A percentile compares a stretch with the other conserved stretches of the same genome.
phyloP scores from a whole-genome alignment of 2,888 invertebrate species.

The Metacarcinus magister region DNA sequence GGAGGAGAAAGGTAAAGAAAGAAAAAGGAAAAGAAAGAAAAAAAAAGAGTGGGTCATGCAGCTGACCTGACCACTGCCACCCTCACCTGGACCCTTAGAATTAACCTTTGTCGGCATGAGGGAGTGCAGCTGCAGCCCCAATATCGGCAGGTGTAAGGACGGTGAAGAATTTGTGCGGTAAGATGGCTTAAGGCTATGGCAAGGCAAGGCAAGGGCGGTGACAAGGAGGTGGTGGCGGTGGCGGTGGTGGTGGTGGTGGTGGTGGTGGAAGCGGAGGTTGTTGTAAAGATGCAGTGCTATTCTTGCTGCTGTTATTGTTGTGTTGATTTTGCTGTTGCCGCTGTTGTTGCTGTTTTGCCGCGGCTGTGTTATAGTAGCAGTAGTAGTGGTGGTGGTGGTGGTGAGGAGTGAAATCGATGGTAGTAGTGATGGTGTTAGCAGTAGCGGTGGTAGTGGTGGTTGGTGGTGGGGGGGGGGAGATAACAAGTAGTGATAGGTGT shows the following conservation, averaged over 20 bases:
- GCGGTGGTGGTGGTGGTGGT: slow-evolving; percentile 13
- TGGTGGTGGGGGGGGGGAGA: background rate
- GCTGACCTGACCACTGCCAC: background rate
- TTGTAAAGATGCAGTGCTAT: background rate
- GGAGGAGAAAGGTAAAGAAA: too few species aligned
- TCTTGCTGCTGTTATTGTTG: background rate
- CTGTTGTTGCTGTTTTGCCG: background rate
- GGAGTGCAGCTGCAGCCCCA: slow-evolving; percentile 6
- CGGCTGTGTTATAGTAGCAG: too few species aligned
- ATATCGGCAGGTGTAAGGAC: slow-evolving; percentile 28
- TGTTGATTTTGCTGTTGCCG: background rate
- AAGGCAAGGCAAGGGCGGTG: background rate
- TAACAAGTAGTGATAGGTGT: background rate
- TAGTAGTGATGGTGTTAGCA: too few species aligned
- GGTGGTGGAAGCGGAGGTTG: background rate
- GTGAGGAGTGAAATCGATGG: too few species aligned
- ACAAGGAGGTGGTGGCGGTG: background rate
- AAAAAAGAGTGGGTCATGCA: background rate
- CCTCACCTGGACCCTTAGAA: background rate
- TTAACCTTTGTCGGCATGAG: background rate
- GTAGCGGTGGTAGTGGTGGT: too few species aligned
- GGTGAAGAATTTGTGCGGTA: slow-evolving; percentile 17
- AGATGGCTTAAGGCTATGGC: background rate
- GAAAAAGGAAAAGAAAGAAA: too few species aligned
- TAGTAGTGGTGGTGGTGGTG: too few species aligned